Evolutionary conservation across 2,797 vertebrate species (phyloP), one percentile per base, ranked within the genome.

Genomic region (Denticeps clupeoides): DNA sequence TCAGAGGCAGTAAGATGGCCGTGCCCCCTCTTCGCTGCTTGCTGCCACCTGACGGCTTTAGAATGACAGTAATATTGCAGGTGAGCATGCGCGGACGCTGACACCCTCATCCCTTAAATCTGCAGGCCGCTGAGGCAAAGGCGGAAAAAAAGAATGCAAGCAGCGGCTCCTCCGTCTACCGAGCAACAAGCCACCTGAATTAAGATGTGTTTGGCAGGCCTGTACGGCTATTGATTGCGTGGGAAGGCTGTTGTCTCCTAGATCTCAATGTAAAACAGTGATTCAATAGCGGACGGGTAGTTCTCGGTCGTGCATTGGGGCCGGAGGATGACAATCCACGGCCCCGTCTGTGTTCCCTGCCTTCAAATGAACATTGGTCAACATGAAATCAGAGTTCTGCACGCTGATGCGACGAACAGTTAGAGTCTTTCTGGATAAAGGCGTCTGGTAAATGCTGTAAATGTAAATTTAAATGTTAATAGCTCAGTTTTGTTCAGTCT

Each of bases 191-290:
- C 18, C 32, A 15, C 41, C 35, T 31, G 41, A 55, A 59, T 64
- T 49, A 69, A 62, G 49, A 62, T 64, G 40, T 41, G 25, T 60
- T 58, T 53, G 53, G 46, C 50, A 53, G 28, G 15, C 15, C 19
- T 48, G 43, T 55, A 26, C 56, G 40, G 28, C 45, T 66, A 66
- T 64, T 44, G 59, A 66, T 66, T 51, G 42, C 21, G 19, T 27
- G 24, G 37, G 51, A 58, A 61, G 45, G 45, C 52, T 59, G 50
- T 53, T 58, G 56, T 58, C 45, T 57, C 52, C 58, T 44, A 31
- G 51, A 53, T 51, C 48, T 60, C 55, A 52, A 15, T 49, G 48
- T 56, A 55, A 61, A 62, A 49, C 40, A 47, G 43, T 58, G 42
- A 60, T 53, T 55, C 55, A 54, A 40, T 51, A 26, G 45, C 41